A percentile compares a stretch with the other conserved stretches of the same genome.
Evolutionary conservation across 2,797 vertebrate species (phyloP).

Genomic region (Spinus olivaceus): DNA sequence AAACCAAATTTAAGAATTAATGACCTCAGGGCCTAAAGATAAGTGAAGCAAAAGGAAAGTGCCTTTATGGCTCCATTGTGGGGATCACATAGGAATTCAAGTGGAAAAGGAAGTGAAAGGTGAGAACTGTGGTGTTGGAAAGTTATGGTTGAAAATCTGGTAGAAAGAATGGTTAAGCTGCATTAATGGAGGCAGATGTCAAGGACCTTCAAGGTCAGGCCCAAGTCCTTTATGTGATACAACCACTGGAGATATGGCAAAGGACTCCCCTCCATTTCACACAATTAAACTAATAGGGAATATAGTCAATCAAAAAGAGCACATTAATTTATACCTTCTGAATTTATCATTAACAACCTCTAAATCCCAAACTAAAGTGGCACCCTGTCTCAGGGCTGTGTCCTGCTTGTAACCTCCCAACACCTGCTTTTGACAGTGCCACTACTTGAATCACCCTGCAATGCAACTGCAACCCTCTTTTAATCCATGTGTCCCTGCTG

Average conservation of each 20-base stretch:
- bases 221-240: not conserved
- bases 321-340: not conserved
- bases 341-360: not conserved
- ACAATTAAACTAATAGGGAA: not conserved
- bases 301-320: not conserved
- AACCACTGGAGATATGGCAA: not conserved
- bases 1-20: not conserved
- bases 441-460: not conserved
- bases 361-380: not conserved
- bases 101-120: not conserved
- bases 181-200: not conserved
- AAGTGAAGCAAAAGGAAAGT: not conserved
- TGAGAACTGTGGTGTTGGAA: not conserved
- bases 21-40: not conserved
- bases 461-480: not conserved
- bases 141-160: not conserved
- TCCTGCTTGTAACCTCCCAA: fast-evolving
- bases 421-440: not conserved
- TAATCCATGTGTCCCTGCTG: not conserved
- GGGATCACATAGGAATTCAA: not conserved
- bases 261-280: not conserved
- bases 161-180: not conserved
- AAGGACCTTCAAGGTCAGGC: not conserved
- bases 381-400: no score
- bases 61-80: not conserved